Base-by-base conservation (phyloP, 2,888 invertebrate species). In the Acleris literana region DNA sequence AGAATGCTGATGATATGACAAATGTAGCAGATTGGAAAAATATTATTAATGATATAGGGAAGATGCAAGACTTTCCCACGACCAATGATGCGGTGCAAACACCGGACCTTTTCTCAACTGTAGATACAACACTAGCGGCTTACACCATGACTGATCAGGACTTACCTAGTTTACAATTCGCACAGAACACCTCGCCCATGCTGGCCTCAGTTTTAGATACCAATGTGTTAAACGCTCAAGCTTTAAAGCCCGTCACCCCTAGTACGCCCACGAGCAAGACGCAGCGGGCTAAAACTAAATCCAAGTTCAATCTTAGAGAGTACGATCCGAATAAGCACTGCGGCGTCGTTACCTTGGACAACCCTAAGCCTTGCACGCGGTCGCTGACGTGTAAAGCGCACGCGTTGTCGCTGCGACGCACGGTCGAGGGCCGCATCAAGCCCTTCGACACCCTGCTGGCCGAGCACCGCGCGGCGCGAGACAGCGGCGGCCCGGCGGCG, bases 271-370 rank as follows among this genome's bases (percentile, higher is more conserved):
- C 83, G 20, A 82, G 84, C 13, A 87, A 84, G 70, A 76, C 84
- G 51, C 74, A 78, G 44, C 82, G 85, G 70, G 79, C 83, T 29
- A 91, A 87, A 75, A 77, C 86, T 44, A 92, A 92, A 76, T 85
- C 87, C 67, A 93, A 92, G 76, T 88, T 89, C 74, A 88, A 86
- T 72, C 90, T 93, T 70, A 93, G 96, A 68, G 96, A 96, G 80
- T 97, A 96, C 86, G 96, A 97, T 84, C 95, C 97, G 18, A 95
- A 97, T 81, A 94, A 95, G 73, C 97, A 97, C 81, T 97, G 97
- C 83, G 97, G 97, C 2, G 97, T 97, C 17, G 87, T 94, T 74
- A 94, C 94, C 63, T 94, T 93, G 2, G 96, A 95, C 71, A 94
- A 94, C 70, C 93, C 93, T 5, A 95, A 95, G 76, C 96, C 96